Conservation (phyloP, 2,113 vertebrate genomes). For the Channa argus region DNA sequence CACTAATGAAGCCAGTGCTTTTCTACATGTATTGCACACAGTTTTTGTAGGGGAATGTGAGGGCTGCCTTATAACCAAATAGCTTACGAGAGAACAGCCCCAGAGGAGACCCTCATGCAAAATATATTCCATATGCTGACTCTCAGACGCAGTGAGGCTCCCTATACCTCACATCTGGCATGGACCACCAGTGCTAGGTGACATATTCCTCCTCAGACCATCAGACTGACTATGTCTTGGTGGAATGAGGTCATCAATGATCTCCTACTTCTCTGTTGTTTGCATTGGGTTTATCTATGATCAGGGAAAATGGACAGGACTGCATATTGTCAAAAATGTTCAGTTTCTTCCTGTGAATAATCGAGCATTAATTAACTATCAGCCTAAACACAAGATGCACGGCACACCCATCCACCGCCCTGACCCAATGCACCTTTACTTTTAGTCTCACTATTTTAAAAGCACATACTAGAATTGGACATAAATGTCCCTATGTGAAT, state of each 20-base stretch:
- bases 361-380: no score
- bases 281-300: conserved; percentile 13
- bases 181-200: conserved; percentile 74
- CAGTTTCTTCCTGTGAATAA: no score
- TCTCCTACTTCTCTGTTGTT: conserved; percentile 6
- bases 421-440: background rate
- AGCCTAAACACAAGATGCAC: background rate
- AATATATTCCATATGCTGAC: conserved; percentile 77
- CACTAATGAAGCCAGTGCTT: conserved; percentile 56
- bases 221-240: conserved; percentile 35
- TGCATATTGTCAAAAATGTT: no score
- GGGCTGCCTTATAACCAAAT: conserved; percentile 44
- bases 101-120: conserved; percentile 50
- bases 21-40: conserved; percentile 41
- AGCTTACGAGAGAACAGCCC: conserved; percentile 55
- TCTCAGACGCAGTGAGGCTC: conserved; percentile 57
- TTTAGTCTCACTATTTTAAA: background rate
- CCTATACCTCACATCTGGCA: conserved; percentile 72
- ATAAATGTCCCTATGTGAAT: background rate
- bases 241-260: conserved; percentile 20
- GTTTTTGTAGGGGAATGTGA: conserved; percentile 33
- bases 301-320: background rate
- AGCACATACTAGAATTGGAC: no score
- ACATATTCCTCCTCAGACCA: conserved; percentile 57
- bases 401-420: background rate